Conservation (phyloP, 23 tunicate genomes). For the Styela plicata region DNA sequence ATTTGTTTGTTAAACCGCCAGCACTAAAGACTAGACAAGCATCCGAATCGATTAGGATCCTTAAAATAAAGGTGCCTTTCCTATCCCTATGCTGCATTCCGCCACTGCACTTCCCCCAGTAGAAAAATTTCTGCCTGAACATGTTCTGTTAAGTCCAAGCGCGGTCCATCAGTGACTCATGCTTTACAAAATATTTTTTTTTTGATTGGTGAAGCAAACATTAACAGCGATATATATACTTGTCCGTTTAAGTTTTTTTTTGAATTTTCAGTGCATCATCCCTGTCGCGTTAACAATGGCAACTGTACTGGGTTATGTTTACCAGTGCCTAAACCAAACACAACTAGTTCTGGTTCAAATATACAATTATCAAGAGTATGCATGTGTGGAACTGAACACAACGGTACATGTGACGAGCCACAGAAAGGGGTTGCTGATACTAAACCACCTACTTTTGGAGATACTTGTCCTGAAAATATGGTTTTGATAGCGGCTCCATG, state of each 20-base stretch:
- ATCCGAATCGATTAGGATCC: not conserved
- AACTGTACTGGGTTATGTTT: conserved; percentile 72
- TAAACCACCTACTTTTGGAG: conserved; percentile 35
- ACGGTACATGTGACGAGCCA: conserved; percentile 49
- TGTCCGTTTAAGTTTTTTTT: too few relatives aligned
- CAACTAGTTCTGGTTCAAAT: not conserved
- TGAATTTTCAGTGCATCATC: conserved; percentile 49
- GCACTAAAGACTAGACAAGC: not conserved
- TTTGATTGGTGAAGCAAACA: not conserved
- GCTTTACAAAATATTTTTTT: too few relatives aligned
- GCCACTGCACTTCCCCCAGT: not conserved
- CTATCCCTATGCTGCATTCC: not conserved
- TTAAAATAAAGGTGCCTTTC: not conserved
- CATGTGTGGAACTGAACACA: conserved; percentile 49
- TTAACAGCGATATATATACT: too few relatives aligned
- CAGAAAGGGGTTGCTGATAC: conserved; percentile 19
- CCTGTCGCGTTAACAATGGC: conserved; percentile 42
- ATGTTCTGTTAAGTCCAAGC: too few relatives aligned
- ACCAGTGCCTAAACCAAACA: conserved; percentile 40
- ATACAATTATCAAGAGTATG: conserved; percentile 33
- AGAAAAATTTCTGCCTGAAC: not conserved
- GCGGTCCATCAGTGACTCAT: too few relatives aligned
- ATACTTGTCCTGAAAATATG: conserved; percentile 49
- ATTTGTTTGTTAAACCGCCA: too few relatives aligned
- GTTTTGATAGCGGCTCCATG: conserved; percentile 49